phyloP scores from a whole-genome alignment of 1,140 invertebrate species.

The Heliconius melpomene region DNA sequence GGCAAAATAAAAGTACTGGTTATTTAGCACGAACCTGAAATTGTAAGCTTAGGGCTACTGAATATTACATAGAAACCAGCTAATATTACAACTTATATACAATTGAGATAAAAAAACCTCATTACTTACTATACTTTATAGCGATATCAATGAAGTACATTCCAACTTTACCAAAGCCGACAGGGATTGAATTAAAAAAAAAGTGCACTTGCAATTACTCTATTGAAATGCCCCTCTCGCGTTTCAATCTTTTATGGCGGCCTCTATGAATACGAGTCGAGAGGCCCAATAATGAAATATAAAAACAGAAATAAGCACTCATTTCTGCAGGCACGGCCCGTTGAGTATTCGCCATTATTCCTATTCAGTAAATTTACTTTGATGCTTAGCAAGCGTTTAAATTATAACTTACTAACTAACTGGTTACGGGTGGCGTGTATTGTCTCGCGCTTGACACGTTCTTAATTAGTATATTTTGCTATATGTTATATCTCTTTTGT shows the following conservation, averaged over 20 bases:
- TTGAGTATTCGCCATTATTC: slow-evolving; percentile 72
- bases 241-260: slow-evolving; percentile 79
- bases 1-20: not conserved
- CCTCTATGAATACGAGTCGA: slow-evolving; percentile 78
- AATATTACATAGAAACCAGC: slow-evolving; percentile 24
- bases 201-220: slow-evolving; percentile 78
- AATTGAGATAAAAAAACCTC: slow-evolving; percentile 61
- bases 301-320: slow-evolving; percentile 78
- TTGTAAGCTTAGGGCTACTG: not conserved
- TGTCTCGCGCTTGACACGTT: slow-evolving; percentile 20
- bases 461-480: slow-evolving; percentile 24
- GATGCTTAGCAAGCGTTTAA: slow-evolving; percentile 69
- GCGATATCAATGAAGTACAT: slow-evolving; percentile 77
- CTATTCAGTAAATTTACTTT: slow-evolving; percentile 67
- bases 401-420: slow-evolving; percentile 48
- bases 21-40: not conserved
- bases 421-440: slow-evolving; percentile 18
- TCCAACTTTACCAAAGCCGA: slow-evolving; percentile 74
- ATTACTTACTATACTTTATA: slow-evolving; percentile 64
- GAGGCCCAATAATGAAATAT: slow-evolving; percentile 80
- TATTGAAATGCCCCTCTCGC: slow-evolving; percentile 77
- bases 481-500: not conserved
- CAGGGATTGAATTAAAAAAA: slow-evolving; percentile 74
- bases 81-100: slow-evolving; percentile 39
- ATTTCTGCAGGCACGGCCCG: slow-evolving; percentile 62